phyloP scores from a whole-genome alignment of 2,797 vertebrate genomes.

The Poecilia wingei region DNA sequence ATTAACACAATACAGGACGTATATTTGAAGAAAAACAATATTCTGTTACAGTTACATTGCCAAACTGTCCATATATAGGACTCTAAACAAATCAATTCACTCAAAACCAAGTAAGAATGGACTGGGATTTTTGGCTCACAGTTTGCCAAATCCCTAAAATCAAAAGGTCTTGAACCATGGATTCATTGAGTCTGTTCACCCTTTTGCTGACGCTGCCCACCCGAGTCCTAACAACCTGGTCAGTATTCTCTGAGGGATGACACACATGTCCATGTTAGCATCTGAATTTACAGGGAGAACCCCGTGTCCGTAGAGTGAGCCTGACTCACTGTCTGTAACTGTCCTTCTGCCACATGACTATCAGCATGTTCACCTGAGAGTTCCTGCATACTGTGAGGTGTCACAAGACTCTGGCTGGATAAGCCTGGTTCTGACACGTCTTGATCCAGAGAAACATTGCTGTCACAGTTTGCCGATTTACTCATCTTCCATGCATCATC shows the following conservation, averaged over 20 bases:
- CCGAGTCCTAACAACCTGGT: neutral
- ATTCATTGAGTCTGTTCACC: constrained; percentile 14
- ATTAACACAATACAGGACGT: neutral
- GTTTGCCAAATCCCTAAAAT: no score
- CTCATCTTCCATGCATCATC: neutral
- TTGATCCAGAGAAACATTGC: neutral
- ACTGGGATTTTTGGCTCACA: no score
- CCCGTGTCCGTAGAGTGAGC: neutral
- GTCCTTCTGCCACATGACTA: neutral
- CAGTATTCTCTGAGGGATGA: neutral
- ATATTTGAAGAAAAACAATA: neutral
- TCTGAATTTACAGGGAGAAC: neutral
- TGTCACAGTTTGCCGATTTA: neutral
- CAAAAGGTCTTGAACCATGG: constrained; percentile 11
- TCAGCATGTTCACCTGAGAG: neutral
- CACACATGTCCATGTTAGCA: neutral
- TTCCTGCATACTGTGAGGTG: neutral
- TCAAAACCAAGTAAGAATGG: neutral
- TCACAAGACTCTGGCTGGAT: neutral
- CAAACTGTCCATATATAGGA: neutral
- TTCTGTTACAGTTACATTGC: neutral
- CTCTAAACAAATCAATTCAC: neutral
- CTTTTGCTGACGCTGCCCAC: constrained; percentile 4
- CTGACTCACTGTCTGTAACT: neutral
- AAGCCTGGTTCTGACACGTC: neutral